phyloP scores from a whole-genome alignment of 2,888 invertebrate species.

The Plagodis dolabraria region DNA sequence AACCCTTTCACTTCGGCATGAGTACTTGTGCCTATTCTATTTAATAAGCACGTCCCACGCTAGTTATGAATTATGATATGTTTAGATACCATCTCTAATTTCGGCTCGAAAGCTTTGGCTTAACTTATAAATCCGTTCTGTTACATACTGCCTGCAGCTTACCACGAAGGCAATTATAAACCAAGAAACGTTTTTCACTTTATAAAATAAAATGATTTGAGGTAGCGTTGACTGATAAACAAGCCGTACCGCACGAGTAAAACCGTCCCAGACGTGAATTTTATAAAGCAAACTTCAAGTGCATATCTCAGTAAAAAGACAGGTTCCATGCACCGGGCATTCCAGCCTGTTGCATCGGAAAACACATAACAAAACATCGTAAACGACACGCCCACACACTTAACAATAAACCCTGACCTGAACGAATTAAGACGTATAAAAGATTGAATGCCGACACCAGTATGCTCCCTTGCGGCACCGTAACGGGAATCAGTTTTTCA shows the following conservation, averaged over 20 bases:
- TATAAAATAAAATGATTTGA: constrained; percentile 1
- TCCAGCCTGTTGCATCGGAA: constrained; percentile 60
- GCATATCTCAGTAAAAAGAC: constrained; percentile 68
- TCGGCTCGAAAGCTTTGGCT: constrained; percentile 12
- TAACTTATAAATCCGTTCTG: not conserved
- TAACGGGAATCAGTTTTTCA: constrained; percentile 60
- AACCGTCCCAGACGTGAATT: constrained; percentile 62
- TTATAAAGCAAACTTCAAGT: constrained; percentile 70
- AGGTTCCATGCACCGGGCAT: constrained; percentile 77
- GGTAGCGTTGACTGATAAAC: constrained; percentile 16
- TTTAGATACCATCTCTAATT: constrained; percentile 17
- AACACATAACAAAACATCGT: constrained; percentile 42
- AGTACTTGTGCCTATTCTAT: constrained; percentile 18
- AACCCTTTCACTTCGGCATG: constrained; percentile 18
- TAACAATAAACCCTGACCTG: constrained; percentile 57
- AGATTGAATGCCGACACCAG: constrained; percentile 43
- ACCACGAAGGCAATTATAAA: not conserved
- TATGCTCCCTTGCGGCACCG: constrained; percentile 62
- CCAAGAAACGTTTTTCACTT: not conserved
- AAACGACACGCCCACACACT: constrained; percentile 44
- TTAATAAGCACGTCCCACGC: constrained; percentile 27
- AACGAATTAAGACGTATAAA: constrained; percentile 61
- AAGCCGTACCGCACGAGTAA: constrained; percentile 40
- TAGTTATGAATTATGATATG: constrained; percentile 24
- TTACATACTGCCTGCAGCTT: not conserved